These are phyloP conservation scores for Scomber scombrus DNA, from an alignment of 2,113 vertebrate species.

Conservation along the genomic window DNA sequence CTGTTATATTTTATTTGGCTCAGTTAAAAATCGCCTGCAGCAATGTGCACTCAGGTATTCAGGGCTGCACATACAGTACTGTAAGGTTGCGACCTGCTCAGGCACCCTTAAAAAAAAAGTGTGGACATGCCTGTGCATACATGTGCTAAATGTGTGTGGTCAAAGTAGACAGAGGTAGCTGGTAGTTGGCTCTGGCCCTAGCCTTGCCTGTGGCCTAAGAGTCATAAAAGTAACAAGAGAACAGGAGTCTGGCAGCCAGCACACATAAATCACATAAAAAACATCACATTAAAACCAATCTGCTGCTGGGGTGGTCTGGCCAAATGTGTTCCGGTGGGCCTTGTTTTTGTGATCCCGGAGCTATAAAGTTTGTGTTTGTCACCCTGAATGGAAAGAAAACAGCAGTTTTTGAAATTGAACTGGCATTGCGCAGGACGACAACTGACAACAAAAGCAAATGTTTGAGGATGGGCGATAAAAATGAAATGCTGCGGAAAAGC, in stretches of 20 bases:
- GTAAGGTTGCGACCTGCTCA: background rate
- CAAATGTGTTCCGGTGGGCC: constrained; percentile 39
- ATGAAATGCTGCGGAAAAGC: constrained; percentile 17
- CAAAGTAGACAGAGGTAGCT: background rate
- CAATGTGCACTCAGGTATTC: background rate
- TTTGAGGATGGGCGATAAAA: constrained; percentile 23
- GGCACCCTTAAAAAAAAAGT: background rate
- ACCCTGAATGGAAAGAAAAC: constrained; percentile 23
- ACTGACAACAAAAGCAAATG: constrained; percentile 35
- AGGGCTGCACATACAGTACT: background rate
- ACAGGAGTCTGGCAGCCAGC: constrained; percentile 44
- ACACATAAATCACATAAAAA: constrained; percentile 63
- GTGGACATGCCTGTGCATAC: constrained; percentile 17
- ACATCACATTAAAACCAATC: constrained; percentile 48
- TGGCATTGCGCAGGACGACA: constrained; percentile 20
- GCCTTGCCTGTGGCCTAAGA: constrained; percentile 40
- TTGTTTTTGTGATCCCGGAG: constrained; percentile 30
- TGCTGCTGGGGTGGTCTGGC: constrained; percentile 54
- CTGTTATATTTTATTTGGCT: constrained; percentile 7
- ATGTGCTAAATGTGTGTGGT: constrained; percentile 29
- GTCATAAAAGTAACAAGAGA: constrained; percentile 62
- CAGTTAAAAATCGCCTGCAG: background rate
- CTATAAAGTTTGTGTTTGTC: constrained; percentile 42
- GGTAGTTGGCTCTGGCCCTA: constrained; percentile 22
- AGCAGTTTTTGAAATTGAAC: constrained; percentile 34